Conservation (phyloP, 2,888 invertebrate species). For the Theodoxus fluviatilis region DNA sequence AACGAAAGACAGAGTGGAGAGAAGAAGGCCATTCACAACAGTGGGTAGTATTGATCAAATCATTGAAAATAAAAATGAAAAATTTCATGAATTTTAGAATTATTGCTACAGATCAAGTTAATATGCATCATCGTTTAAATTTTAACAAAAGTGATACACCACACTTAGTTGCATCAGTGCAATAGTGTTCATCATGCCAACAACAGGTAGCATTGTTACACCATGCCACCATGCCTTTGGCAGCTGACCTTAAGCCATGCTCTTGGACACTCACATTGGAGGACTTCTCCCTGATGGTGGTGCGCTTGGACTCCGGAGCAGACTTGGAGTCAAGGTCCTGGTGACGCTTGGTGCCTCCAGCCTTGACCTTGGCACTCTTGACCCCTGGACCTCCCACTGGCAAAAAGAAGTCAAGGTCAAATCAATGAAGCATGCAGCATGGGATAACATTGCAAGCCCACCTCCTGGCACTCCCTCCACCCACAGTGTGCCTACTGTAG, state of each 20-base stretch:
- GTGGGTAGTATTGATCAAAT: background rate
- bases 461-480: no score
- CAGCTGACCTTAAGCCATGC: no score
- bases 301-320: background rate
- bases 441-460: no score
- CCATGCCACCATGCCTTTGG: no score
- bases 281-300: background rate
- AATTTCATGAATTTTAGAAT: background rate
- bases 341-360: constrained; percentile 22
- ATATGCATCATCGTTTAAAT: no score
- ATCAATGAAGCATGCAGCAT: background rate
- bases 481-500: no score
- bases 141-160: no score
- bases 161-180: no score
- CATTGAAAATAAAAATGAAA: background rate
- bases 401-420: constrained; percentile 15
- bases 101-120: background rate
- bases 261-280: no score
- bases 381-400: constrained; percentile 39
- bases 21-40: background rate
- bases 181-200: no score
- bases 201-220: no score
- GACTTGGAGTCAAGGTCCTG: background rate
- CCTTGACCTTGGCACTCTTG: constrained; percentile 21
- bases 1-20: background rate